Base-by-base conservation (phyloP, 2,888 invertebrate genomes). In the Timema podura region DNA sequence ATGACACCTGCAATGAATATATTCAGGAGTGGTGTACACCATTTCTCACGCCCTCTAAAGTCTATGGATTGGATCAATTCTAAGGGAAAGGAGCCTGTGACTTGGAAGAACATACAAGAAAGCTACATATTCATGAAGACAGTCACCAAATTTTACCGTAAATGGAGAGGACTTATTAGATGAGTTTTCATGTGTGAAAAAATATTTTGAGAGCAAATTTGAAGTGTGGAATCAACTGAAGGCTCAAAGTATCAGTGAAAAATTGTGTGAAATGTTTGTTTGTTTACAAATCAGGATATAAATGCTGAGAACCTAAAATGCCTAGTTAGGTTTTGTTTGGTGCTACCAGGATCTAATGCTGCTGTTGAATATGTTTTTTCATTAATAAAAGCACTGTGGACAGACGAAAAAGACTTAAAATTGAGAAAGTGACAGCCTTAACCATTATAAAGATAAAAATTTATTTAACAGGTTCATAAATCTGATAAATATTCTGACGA, bases 21-120 rank as follows among this genome's bases (percentile, higher is more conserved):
- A 59, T 59, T 59, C 59, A 59, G 59, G 6, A 59, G n/a, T 59
- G 59, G 0, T 59, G 59, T 59, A 11, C n/a, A n/a, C 59, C 59
- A n/a, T 59, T 59, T 59, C 5, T 59, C 9, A 11, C n/a, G 3
- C 59, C 59, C 59, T 59, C 59, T 59, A 5, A 0, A n/a, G 59
- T 8, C 59, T 11, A 1, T 59, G 59, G 59, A 59, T n/a, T 59
- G n/a, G 59, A 59, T 59, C 59, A 59, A n/a, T 59, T 59, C 6
- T 1, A 59, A 59, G 59, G 9, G n/a, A 59, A 59, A 5, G 6
- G 6, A n/a, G 30, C 3, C 30, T 30, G 30, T 30, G 30, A 30
- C 3, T 30, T 30, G 30, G 30, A 30, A 30, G 30, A 30, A 30
- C 30, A 30, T 30, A 30, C 1, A 30, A 30, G 1, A 30, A 30